Conservation (phyloP, 2,797 vertebrate genomes). For the Esox lucius region DNA sequence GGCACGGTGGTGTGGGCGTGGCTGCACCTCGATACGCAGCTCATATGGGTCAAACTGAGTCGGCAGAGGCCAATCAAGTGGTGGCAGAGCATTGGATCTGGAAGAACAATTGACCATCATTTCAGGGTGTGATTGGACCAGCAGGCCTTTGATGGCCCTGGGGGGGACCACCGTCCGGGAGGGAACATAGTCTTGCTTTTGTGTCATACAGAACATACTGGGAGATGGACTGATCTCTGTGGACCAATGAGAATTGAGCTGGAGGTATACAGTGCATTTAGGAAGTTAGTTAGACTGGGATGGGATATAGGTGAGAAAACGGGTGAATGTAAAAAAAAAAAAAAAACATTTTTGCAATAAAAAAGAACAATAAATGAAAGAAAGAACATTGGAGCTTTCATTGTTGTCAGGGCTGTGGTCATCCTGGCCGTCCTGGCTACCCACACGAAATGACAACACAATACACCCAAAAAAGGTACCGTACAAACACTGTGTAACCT, state of each 20-base stretch:
- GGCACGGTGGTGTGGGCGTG: constrained; percentile 87
- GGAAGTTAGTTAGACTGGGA: no score
- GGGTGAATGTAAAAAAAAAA: no score
- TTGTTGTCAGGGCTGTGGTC: background rate
- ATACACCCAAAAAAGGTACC: background rate
- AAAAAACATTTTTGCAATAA: no score
- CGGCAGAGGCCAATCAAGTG: constrained; percentile 90
- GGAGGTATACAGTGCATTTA: no score
- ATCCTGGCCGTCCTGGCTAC: background rate
- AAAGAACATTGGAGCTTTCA: background rate
- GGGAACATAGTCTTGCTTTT: no score
- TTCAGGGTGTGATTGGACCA: background rate
- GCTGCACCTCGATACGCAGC: constrained; percentile 89
- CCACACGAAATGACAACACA: background rate
- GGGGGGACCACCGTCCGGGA: no score
- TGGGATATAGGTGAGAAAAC: no score
- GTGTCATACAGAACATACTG: no score
- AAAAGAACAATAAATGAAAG: no score
- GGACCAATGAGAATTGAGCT: no score
- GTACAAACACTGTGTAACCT: constrained; percentile 66
- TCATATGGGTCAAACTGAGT: constrained; percentile 89
- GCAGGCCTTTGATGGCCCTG: no score
- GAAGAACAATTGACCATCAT: background rate
- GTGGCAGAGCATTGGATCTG: constrained; percentile 87
- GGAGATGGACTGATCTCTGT: no score